These are phyloP conservation scores for Cygnus buccinator DNA, from an alignment of 2,113 vertebrate species.

Conservation along the genomic window DNA sequence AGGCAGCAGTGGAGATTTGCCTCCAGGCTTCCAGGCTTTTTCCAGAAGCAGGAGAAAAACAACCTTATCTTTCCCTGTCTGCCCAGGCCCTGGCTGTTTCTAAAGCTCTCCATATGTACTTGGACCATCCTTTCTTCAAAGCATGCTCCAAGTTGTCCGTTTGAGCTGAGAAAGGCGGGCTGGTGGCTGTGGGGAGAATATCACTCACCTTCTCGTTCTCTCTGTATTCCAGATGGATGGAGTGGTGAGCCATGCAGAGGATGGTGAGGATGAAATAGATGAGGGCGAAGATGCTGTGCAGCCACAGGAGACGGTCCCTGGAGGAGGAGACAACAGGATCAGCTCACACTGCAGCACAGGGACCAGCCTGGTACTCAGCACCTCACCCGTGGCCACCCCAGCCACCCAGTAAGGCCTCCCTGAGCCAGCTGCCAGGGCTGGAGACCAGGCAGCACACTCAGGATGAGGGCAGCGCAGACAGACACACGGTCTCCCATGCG, in stretches of 20 bases:
- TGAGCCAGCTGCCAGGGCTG: not conserved
- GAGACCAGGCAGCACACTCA: not conserved
- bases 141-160: not conserved
- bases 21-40: not conserved
- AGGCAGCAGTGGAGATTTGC: not conserved
- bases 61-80: not conserved
- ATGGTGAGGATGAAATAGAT: constrained; percentile 91
- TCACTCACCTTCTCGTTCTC: constrained; percentile 87
- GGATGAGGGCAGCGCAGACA: rapidly evolving
- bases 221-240: constrained; percentile 85
- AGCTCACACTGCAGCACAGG: rapidly evolving
- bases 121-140: not conserved
- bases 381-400: not conserved
- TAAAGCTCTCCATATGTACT: not conserved
- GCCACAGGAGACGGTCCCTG: constrained; percentile 91
- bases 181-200: not conserved
- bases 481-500: rapidly evolving
- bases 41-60: not conserved
- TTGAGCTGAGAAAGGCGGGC: not conserved
- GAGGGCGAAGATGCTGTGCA: constrained; percentile 91
- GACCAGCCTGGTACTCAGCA: not conserved
- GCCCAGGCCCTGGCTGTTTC: not conserved
- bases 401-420: not conserved
- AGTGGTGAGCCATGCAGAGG: constrained; percentile 92
- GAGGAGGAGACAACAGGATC: not conserved